These are phyloP conservation scores for Halichondria panicea DNA, from an alignment of 37 sponge, comb jelly and placozoan species.

Conservation along the genomic window DNA sequence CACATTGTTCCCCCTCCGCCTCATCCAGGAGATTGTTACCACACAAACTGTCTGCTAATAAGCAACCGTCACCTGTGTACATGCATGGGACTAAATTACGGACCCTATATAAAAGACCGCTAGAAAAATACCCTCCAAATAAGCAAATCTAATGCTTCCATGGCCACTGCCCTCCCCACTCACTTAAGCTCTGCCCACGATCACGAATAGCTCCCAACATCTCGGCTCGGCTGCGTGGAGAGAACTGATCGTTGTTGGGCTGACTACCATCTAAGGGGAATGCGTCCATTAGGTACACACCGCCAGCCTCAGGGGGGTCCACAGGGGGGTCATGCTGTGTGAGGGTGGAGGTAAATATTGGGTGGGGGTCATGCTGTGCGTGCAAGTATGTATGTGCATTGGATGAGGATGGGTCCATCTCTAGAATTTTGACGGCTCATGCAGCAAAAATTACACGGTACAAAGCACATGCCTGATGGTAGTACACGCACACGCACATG, in stretches of 20 bases:
- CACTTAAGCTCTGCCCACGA: conserved; percentile 11
- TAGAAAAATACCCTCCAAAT: too few species aligned
- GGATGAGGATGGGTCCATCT: not conserved
- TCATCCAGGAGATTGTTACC: too few species aligned
- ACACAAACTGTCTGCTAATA: too few species aligned
- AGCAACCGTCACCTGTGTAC: too few species aligned
- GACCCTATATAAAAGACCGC: too few species aligned
- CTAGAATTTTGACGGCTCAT: not conserved
- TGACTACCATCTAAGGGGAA: conserved; percentile 72
- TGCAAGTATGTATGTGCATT: too few species aligned
- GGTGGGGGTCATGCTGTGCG: too few species aligned
- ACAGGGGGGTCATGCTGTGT: conserved; percentile 39
- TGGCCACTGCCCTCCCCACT: too few species aligned
- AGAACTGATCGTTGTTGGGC: conserved; percentile 88
- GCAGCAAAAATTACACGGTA: not conserved
- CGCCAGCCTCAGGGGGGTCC: conserved; percentile 16
- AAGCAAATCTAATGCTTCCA: too few species aligned
- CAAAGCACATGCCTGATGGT: not conserved
- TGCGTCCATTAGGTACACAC: conserved; percentile 89
- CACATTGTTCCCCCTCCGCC: too few species aligned
- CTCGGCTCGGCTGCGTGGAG: conserved; percentile 46
- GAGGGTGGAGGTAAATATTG: not conserved
- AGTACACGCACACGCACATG: not conserved
- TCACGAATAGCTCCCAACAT: conserved; percentile 49
- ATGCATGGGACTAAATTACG: too few species aligned